Evolutionary conservation across 2,113 vertebrate genomes (phyloP).

Genomic region (Tiliqua scincoides): DNA sequence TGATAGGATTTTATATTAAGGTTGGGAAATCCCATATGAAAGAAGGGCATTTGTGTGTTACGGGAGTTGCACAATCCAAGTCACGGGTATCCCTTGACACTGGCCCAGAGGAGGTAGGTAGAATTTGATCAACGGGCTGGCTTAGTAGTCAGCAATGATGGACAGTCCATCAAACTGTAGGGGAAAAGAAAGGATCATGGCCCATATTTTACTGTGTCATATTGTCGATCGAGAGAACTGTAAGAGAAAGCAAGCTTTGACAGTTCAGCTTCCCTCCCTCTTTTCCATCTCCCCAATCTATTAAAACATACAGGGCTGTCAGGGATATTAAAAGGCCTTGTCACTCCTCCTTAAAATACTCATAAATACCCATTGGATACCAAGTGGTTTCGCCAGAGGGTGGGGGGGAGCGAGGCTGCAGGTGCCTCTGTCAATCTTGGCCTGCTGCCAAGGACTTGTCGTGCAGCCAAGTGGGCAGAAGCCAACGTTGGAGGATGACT

Average conservation of each 20-base stretch:
- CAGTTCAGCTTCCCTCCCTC: neutral
- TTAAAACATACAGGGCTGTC: conserved; percentile 68
- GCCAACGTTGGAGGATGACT: neutral
- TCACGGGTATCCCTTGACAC: neutral
- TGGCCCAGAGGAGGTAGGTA: neutral
- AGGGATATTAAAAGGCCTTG: conserved; percentile 67
- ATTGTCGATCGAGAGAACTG: conserved; percentile 1
- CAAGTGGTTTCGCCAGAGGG: neutral
- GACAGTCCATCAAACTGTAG: conserved; percentile 10
- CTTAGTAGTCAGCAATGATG: neutral
- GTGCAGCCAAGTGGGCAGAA: neutral
- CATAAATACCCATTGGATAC: conserved; percentile 40
- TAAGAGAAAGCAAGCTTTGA: conserved; percentile 8
- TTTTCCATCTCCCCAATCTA: conserved; percentile 56
- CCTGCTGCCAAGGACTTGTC: neutral
- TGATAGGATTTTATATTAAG: neutral
- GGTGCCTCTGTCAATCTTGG: neutral
- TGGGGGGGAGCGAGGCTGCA: neutral
- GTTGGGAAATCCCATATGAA: neutral
- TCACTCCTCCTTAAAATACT: conserved; percentile 56
- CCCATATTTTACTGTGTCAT: conserved; percentile 27
- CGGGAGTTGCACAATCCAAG: neutral
- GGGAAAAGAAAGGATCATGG: conserved; percentile 3
- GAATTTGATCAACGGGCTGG: neutral
- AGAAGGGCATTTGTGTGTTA: neutral